Percentiles rank a stretch among this genome's conserved stretches.
phyloP scores from a whole-genome alignment of 2,888 invertebrate genomes.

The Lasioglossum malachurum region DNA sequence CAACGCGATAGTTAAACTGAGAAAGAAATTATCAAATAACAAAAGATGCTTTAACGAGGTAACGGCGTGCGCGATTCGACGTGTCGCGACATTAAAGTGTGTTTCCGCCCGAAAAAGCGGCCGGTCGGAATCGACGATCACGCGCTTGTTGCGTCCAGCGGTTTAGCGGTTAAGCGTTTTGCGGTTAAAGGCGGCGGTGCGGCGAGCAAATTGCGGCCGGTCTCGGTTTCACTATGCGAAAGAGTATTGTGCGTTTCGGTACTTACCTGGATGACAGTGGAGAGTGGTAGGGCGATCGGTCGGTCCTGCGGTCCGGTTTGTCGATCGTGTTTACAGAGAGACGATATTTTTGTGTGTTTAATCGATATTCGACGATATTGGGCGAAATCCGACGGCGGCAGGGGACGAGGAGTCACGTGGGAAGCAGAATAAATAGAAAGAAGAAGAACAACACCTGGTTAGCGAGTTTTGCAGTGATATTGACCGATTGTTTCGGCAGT shows the following conservation, averaged over 20 bases:
- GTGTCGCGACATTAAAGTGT: not conserved
- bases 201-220: slow-evolving; percentile 19
- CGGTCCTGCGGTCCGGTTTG: slow-evolving; percentile 68
- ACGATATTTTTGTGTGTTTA: slow-evolving; percentile 44
- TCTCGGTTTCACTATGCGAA: slow-evolving; percentile 11
- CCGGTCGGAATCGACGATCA: not conserved
- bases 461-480: slow-evolving; percentile 60
- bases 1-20: too few species aligned
- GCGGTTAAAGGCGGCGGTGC: not conserved
- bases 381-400: slow-evolving; percentile 68
- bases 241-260: slow-evolving; percentile 19
- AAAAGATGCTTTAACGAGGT: too few species aligned
- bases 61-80: not conserved
- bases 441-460: slow-evolving; percentile 80
- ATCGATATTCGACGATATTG: slow-evolving; percentile 52
- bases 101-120: not conserved
- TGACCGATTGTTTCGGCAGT: slow-evolving; percentile 18
- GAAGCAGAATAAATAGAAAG: slow-evolving; percentile 79
- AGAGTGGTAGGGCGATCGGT: slow-evolving; percentile 75
- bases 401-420: slow-evolving; percentile 76
- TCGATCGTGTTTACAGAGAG: slow-evolving; percentile 48
- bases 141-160: not conserved
- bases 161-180: not conserved
- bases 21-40: too few species aligned
- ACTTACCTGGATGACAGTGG: slow-evolving; percentile 81